Evolutionary conservation across 2,888 invertebrate genomes (phyloP), one percentile per base, ranked within the genome.

Genomic region (Stramonita haemastoma): DNA sequence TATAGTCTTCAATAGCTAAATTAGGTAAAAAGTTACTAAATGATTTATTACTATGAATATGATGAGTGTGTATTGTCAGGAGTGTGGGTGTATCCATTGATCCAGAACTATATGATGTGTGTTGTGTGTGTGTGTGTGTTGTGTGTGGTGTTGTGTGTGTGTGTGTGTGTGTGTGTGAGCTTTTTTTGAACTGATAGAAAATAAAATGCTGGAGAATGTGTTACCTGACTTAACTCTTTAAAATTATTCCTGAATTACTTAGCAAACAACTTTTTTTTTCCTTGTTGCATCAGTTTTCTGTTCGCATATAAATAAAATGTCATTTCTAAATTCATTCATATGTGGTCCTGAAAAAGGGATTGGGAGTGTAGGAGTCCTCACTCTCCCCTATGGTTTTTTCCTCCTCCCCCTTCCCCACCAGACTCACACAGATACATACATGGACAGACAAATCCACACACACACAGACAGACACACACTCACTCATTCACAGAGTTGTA

Each of bases 51-150:
- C 13, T 13, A 66, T 66, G 19, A 66, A 13, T 66, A 17, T 66
- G 17, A 66, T 22, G 26, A 66, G 26, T 22, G 66, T 17, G 13
- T 22, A 66, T 66, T 66, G 66, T 26, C 66, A n/a, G 77, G 77
- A n/a, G 77, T 77, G 77, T 77, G 77, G n/a, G 77, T 77, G 77
- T 77, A n/a, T 77, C n/a, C n/a, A n/a, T n/a, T n/a, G n/a, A n/a
- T n/a, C n/a, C n/a, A n/a, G n/a, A n/a, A n/a, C n/a, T n/a, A n/a
- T n/a, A n/a, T n/a, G n/a, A n/a, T n/a, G n/a, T n/a, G 46, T 5
- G 46, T 8, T 46, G 46, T 46, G 46, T 77, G 29, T n/a, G 77
- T n/a, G 77, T 13, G 66, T 66, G 6, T 85, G 36, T 8, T 85
- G 29, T n/a, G 77, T n/a, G 77, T 13, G 66, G 6, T 85, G 36